Base-by-base conservation (phyloP, 1,140 invertebrate species). In the Liolophura sinensis region DNA sequence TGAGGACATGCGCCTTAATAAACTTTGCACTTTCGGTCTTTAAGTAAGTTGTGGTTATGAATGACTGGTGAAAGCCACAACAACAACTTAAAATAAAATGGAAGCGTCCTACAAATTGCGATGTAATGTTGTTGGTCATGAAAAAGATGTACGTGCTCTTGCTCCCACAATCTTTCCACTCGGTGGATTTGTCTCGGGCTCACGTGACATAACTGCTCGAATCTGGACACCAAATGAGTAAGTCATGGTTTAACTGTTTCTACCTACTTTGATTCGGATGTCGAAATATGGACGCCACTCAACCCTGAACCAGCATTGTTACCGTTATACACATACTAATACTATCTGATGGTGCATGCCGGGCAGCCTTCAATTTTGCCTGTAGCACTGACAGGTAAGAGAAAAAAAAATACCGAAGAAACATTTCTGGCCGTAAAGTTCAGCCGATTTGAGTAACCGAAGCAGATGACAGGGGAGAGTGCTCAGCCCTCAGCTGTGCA, bases 151-250 rank as follows among this genome's bases (percentile, higher is more conserved):
- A 40, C 87, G 95, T 68, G 89, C 89, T 56, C 86, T 97, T 15
- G 86, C 88, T 3, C 85, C 87, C 9, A 88, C 88, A 9, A 60
- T 74, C 59, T 71, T 78, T 49, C 86, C 87, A 9, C 89, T 92
- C 77, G 90, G 89, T 70, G 88, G 87, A 63, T 90, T 96, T 72
- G 82, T 96, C 31, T 94, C 93, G 1, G 92, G 90, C 11, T 96
- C 94, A 16, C 87, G 94, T 73, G 95, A 97, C 83, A 90, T 90
- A 81, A 93, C 92, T 22, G 90, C 91, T 16, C 91, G 91, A 85
- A 83, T 95, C 14, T 97, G 93, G 93, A 89, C 89, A 78, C 89
- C 90, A 22, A 89, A 89, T 77, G 90, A 89, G 93, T 94, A 86
- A 85, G 87, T 82, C 65, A 52, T 49, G 49, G 47, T 57, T 57